Evolutionary conservation across 1,140 invertebrate genomes (phyloP), one percentile per base, ranked within the genome.

Genomic region (Drosophila novamexicana): DNA sequence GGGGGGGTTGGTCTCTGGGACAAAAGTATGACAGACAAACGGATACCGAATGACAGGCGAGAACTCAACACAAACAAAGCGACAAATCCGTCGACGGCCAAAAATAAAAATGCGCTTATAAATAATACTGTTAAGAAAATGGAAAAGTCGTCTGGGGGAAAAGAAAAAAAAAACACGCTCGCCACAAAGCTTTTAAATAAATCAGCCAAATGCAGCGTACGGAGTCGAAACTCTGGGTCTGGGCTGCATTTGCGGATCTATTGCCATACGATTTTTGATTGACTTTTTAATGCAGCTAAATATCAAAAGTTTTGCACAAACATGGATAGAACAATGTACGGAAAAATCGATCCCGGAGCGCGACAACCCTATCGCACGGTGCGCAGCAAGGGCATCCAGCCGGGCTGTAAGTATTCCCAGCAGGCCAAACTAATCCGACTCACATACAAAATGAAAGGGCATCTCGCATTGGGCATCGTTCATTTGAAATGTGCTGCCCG

Each of bases 311-410:
- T 53, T 64, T 40, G 22, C n/a, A 57, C 7, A 39, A 68, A 45
- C 45, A 96, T 97, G 96, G 96, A 97, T 94, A 94, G 96, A 90
- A 96, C 96, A 89, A 97, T 97, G 96, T 97, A 97, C 90, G 96
- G 96, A 65, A 97, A 97, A 93, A 93, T 96, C 72, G 94, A 95
- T 82, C 96, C 96, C 10, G 96, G 96, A 72, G 95, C 95, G 83
- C 95, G 96, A 92, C 95, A 96, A 82, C 96, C 96, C 22, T 97
- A 96, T 91, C 94, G 96, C 91, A 96, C 96, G 1, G 94, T 95
- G 78, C 96, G 93, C 81, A 94, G 95, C 92, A 96, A 96, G 92
- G 95, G 96, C 80, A 96, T 96, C 71, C 95, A 95, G 77, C 96
- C 96, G 75, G 96, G 96, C 93, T 97, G 96, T 97, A 94, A 97